Conservation (phyloP, 2,797 vertebrate genomes). For the Masticophis lateralis region DNA sequence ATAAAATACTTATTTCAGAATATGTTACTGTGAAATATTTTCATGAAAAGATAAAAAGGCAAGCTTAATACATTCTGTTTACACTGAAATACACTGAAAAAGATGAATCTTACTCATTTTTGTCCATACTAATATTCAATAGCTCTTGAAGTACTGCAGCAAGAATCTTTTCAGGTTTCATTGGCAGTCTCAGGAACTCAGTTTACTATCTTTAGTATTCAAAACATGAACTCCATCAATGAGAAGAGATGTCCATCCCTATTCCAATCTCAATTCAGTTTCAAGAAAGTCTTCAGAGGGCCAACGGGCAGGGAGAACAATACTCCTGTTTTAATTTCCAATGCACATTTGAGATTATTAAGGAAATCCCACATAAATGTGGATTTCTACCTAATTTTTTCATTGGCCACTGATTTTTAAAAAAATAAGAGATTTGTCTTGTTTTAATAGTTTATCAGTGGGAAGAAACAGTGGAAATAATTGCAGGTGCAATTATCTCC, state of each 20-base stretch:
- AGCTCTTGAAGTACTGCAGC: neutral
- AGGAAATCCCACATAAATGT: no score
- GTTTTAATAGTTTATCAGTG: neutral
- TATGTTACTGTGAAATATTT: conserved; percentile 62
- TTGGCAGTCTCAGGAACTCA: neutral
- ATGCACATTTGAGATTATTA: neutral
- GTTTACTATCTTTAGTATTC: neutral
- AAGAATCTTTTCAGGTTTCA: neutral
- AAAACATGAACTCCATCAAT: neutral
- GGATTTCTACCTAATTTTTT: neutral
- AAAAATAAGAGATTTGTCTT: neutral
- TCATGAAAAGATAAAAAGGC: conserved; percentile 60
- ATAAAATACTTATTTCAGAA: conserved; percentile 71
- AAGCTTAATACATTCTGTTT: conserved; percentile 52
- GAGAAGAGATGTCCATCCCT: neutral
- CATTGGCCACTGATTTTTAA: neutral
- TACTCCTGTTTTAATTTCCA: neutral
- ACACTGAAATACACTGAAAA: neutral
- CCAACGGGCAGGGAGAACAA: neutral
- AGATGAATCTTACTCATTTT: neutral
- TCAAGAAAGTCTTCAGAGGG: neutral
- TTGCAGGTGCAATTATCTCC: neutral
- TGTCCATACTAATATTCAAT: neutral
- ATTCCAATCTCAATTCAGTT: neutral
- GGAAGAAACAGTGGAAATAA: neutral